phyloP scores from a whole-genome alignment of 2,113 vertebrate genomes.

The Garra rufa region DNA sequence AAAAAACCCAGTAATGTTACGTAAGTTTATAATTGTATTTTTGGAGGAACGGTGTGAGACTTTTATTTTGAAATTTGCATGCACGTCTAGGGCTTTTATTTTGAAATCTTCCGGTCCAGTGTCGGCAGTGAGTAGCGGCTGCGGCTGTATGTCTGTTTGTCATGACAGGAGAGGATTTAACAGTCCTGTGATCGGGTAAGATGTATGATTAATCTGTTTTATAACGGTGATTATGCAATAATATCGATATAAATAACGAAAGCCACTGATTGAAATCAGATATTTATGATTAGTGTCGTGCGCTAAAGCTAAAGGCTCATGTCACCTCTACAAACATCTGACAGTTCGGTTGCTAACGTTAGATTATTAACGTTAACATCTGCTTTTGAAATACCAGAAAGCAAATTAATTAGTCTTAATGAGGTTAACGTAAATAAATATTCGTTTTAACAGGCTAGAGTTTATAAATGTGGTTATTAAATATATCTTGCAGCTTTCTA shows the following conservation, averaged over 20 bases:
- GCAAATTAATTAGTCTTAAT: not conserved
- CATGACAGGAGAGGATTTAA: constrained; percentile 28
- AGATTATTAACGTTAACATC: no score
- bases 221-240: not conserved
- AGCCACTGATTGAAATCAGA: not conserved
- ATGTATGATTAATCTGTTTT: not conserved
- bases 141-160: constrained; percentile 1
- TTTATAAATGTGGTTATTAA: not conserved
- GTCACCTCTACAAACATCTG: constrained; percentile 20
- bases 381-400: not conserved
- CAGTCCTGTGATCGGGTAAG: not conserved
- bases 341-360: not conserved
- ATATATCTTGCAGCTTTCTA: not conserved
- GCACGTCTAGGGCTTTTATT: not conserved
- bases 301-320: constrained; percentile 23
- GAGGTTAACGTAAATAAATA: not conserved
- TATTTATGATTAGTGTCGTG: not conserved
- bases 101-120: not conserved
- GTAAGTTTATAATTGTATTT: no score
- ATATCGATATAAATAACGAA: not conserved
- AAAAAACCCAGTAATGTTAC: no score
- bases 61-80: not conserved
- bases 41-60: not conserved
- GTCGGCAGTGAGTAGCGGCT: not conserved
- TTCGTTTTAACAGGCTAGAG: not conserved